phyloP scores from a whole-genome alignment of 2,797 vertebrate species.

The Champsocephalus esox region DNA sequence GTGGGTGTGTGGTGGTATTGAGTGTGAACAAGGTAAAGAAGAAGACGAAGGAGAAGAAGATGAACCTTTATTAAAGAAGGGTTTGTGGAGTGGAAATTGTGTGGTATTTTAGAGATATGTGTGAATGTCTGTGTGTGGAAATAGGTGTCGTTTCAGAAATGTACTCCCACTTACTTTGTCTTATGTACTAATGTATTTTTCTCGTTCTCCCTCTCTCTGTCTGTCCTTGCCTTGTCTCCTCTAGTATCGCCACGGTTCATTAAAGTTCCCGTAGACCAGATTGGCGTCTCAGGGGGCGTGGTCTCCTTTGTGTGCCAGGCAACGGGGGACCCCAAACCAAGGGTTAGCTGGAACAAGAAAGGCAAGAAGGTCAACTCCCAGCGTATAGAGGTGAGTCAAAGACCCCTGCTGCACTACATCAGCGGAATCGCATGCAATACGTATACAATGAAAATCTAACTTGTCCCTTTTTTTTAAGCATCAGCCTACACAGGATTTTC shows the following conservation, averaged over 20 bases:
- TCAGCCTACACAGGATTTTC: conserved; percentile 6
- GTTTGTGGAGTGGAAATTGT: conserved; percentile 20
- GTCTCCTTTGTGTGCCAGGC: conserved; percentile 98
- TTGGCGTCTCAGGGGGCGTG: conserved; percentile 95
- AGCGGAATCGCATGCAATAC: background rate
- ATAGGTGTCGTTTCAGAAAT: conserved; percentile 46
- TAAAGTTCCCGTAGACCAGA: conserved; percentile 94
- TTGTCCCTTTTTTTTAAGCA: background rate
- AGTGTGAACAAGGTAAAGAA: conserved; percentile 32
- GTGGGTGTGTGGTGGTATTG: conserved; percentile 14
- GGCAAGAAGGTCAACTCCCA: conserved; percentile 98
- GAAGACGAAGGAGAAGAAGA: no score
- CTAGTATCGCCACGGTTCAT: conserved; percentile 86
- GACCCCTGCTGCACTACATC: conserved; percentile 10
- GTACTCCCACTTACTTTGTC: conserved; percentile 59
- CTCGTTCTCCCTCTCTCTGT: conserved; percentile 1
- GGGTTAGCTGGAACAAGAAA: conserved; percentile 98
- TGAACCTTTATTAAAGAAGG: no score
- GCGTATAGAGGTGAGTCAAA: conserved; percentile 92
- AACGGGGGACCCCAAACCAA: conserved; percentile 93
- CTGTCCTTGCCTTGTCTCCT: background rate
- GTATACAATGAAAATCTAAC: background rate
- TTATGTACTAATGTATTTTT: conserved; percentile 28
- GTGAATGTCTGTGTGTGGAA: conserved; percentile 17
- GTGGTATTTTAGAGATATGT: conserved; percentile 18